Evolutionary conservation across 2,888 invertebrate species (phyloP).

Genomic region (Agrenia bidenticulata): DNA sequence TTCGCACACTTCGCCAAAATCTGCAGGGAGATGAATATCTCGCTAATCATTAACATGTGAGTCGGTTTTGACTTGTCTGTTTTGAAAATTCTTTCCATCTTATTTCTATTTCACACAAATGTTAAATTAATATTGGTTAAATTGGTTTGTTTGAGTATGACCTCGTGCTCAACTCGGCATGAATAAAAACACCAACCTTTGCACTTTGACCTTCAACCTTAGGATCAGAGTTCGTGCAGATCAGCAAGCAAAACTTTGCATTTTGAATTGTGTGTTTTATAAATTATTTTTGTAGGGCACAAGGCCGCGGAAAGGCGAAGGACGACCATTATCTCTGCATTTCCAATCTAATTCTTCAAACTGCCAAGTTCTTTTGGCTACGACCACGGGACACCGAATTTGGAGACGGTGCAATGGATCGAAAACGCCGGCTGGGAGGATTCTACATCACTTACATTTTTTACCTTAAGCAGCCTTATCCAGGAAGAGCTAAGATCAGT

Average conservation of each 20-base stretch:
- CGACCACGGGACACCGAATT: not conserved
- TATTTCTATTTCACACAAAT: too few species aligned
- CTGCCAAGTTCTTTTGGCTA: slow-evolving; percentile 36
- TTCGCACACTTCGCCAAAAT: slow-evolving; percentile 26
- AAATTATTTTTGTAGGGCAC: slow-evolving; percentile 9
- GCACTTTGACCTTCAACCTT: not conserved
- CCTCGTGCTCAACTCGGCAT: too few species aligned
- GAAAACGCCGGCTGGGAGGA: slow-evolving; percentile 29
- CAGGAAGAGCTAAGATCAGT: slow-evolving; percentile 24
- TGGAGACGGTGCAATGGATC: not conserved
- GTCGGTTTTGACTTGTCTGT: slow-evolving; percentile 12
- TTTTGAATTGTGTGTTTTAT: too few species aligned
- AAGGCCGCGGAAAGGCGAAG: slow-evolving; percentile 38
- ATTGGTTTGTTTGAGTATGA: too few species aligned
- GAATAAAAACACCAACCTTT: too few species aligned
- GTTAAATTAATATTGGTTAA: too few species aligned
- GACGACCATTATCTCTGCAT: slow-evolving; percentile 39
- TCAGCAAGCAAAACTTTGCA: too few species aligned
- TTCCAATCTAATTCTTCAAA: slow-evolving; percentile 30
- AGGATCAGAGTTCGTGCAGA: not conserved
- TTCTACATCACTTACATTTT: slow-evolving; percentile 42
- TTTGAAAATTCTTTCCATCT: too few species aligned
- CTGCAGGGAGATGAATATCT: slow-evolving; percentile 24
- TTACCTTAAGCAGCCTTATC: slow-evolving; percentile 39
- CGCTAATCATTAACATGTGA: slow-evolving; percentile 39